Conservation (phyloP, 2,113 vertebrate genomes). For the Smithornis capensis region DNA sequence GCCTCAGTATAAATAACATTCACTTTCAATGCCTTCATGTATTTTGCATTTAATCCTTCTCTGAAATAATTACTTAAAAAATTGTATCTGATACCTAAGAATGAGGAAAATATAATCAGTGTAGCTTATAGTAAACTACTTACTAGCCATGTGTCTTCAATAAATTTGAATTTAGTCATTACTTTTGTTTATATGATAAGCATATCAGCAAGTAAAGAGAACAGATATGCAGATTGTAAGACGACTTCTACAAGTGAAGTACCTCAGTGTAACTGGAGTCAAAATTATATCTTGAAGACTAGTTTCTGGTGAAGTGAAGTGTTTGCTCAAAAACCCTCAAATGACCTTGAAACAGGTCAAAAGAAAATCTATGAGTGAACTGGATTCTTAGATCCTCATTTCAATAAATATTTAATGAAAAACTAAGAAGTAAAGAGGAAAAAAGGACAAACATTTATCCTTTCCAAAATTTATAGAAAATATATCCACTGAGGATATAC, state of each 20-base stretch:
- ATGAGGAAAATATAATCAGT: background rate
- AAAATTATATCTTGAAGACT: background rate
- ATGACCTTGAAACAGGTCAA: background rate
- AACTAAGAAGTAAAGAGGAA: background rate
- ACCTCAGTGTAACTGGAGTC: background rate
- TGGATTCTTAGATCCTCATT: background rate
- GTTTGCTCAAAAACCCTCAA: background rate
- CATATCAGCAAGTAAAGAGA: background rate
- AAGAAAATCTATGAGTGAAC: background rate
- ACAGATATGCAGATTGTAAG: background rate
- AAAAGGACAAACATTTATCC: background rate
- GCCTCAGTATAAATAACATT: background rate
- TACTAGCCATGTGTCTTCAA: background rate
- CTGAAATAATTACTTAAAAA: background rate
- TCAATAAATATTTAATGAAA: conserved; percentile 12
- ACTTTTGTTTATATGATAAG: background rate
- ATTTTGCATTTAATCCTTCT: background rate
- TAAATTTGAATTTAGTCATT: background rate
- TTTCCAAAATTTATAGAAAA: background rate
- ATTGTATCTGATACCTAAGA: background rate
- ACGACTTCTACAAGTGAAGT: background rate
- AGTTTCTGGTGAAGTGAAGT: background rate
- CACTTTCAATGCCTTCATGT: background rate
- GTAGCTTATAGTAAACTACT: background rate
- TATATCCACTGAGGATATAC: background rate